Evolutionary conservation across 2,888 invertebrate genomes (phyloP).

Genomic region (Glyphotaelius pellucidus): DNA sequence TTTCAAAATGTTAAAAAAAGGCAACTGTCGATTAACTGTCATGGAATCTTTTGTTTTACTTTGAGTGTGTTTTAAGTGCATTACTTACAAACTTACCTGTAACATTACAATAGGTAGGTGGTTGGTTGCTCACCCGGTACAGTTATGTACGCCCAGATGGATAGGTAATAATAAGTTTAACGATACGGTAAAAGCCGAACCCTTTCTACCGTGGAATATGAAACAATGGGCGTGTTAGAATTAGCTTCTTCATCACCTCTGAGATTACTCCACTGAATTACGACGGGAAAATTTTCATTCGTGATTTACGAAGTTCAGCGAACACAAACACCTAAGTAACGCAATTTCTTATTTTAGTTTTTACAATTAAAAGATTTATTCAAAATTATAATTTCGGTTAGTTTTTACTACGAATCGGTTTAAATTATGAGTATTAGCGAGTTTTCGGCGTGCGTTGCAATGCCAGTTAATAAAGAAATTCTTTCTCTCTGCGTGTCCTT

Average conservation of each 20-base stretch:
- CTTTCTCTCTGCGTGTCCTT: too few species aligned
- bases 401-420: too few species aligned
- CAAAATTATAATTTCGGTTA: too few species aligned
- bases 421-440: too few species aligned
- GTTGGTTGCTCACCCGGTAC: not conserved
- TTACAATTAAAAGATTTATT: not conserved
- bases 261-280: conserved; percentile 34
- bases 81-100: too few species aligned
- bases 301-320: conserved; percentile 19
- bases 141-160: not conserved
- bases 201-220: conserved; percentile 24
- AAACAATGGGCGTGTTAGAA: conserved; percentile 15
- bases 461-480: too few species aligned
- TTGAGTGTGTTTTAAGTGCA: too few species aligned
- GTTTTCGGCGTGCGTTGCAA: too few species aligned
- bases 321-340: not conserved
- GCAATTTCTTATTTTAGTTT: not conserved
- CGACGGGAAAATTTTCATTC: conserved; percentile 29
- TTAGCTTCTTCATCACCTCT: conserved; percentile 6
- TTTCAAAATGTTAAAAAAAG: too few species aligned
- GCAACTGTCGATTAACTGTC: too few species aligned
- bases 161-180: not conserved
- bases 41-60: too few species aligned
- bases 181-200: not conserved
- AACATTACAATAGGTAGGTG: too few species aligned